Percentiles rank a stretch among this genome's conserved stretches.
These are phyloP conservation scores for Dolomedes plantarius DNA, from an alignment of 2,888 invertebrate genomes.

Conservation along the genomic window DNA sequence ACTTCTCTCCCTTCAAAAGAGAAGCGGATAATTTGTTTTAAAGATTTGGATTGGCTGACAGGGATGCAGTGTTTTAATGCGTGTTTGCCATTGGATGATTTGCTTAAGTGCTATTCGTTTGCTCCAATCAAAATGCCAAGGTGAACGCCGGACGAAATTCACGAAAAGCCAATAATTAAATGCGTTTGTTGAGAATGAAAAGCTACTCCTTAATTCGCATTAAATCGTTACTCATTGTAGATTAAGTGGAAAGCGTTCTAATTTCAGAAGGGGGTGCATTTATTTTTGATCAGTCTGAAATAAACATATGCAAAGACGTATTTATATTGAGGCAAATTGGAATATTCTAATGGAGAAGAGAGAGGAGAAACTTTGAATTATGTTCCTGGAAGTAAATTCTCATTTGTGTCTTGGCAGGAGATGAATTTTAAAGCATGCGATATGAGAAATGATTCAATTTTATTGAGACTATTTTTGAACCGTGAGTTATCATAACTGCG, in stretches of 20 bases:
- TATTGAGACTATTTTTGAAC: too few relatives aligned
- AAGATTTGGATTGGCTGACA: slow-evolving; percentile 35
- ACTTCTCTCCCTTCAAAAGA: slow-evolving; percentile 33
- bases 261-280: background rate
- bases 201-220: slow-evolving; percentile 6
- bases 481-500: too few relatives aligned
- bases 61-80: slow-evolving; percentile 24
- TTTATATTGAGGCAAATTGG: background rate
- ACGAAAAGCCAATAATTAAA: slow-evolving; percentile 58
- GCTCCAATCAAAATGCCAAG: slow-evolving; percentile 33
- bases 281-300: slow-evolving; percentile 5
- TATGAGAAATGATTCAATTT: background rate
- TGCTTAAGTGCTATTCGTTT: slow-evolving; percentile 33
- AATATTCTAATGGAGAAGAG: background rate
- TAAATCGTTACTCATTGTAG: slow-evolving; percentile 12
- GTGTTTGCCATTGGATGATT: slow-evolving; percentile 42
- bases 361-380: background rate
- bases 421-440: background rate
- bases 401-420: background rate
- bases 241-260: slow-evolving; percentile 11
- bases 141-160: slow-evolving; percentile 31
- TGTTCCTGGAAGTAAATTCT: too few relatives aligned
- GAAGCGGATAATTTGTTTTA: slow-evolving; percentile 55
- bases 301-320: background rate
- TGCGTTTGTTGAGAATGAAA: slow-evolving; percentile 12